These are phyloP conservation scores for Austrolebias charrua DNA, from an alignment of 2,797 vertebrate species.

Conservation along the genomic window DNA sequence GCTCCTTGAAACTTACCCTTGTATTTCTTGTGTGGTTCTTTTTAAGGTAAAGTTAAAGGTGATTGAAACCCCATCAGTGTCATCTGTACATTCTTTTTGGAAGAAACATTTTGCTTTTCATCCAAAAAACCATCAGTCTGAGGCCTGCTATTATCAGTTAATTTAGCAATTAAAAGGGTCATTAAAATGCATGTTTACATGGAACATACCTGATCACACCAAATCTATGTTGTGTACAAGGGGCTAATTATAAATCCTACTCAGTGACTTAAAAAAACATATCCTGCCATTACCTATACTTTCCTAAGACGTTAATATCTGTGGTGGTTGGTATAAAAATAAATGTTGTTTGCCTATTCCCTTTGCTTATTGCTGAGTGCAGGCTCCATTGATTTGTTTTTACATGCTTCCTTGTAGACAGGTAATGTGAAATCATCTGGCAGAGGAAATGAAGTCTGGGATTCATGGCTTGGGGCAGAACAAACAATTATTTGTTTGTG, in stretches of 20 bases:
- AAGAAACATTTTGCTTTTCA: too few species aligned
- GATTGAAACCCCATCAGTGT: too few species aligned
- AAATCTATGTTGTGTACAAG: slow-evolving; percentile 11
- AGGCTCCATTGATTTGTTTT: slow-evolving; percentile 35
- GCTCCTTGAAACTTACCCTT: too few species aligned
- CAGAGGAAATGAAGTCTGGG: slow-evolving; percentile 29
- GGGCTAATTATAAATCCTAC: background rate
- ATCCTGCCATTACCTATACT: slow-evolving; percentile 15
- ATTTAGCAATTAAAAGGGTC: too few species aligned
- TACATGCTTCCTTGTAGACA: slow-evolving; percentile 28
- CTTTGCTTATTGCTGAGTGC: slow-evolving; percentile 18
- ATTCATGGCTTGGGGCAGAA: slow-evolving; percentile 36
- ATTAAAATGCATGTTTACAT: too few species aligned
- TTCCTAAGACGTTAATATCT: slow-evolving; percentile 22
- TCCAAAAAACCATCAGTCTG: too few species aligned
- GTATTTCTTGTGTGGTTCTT: too few species aligned
- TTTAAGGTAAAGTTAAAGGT: too few species aligned
- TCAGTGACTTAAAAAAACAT: slow-evolving; percentile 9
- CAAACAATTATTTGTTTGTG: slow-evolving; percentile 39
- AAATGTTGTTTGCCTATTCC: slow-evolving; percentile 30
- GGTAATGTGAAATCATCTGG: slow-evolving; percentile 34
- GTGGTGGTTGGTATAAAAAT: slow-evolving; percentile 10
- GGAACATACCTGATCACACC: too few species aligned
- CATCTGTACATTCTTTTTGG: too few species aligned
- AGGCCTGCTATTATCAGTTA: too few species aligned